Evolutionary conservation across 2,888 invertebrate genomes (phyloP).

Genomic region (Sceliomorpha sp.): DNA sequence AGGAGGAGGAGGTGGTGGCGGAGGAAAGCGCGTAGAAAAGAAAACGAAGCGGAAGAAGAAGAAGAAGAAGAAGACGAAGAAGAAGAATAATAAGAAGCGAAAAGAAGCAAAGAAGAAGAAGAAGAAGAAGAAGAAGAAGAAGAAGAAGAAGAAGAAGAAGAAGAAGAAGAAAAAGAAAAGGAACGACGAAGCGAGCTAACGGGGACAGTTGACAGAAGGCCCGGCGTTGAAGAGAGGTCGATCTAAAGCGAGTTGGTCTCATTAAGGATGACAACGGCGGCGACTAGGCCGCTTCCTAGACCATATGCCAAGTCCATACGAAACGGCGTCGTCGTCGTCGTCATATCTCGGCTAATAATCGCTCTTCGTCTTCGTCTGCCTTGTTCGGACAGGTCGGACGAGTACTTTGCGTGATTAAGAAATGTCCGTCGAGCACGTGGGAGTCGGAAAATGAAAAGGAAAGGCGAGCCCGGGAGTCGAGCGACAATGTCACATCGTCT

Average conservation of each 20-base stretch:
- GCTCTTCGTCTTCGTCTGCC: conserved; percentile 61
- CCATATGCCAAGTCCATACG: conserved; percentile 68
- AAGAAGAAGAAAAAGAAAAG: conserved; percentile 42
- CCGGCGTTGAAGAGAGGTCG: conserved; percentile 64
- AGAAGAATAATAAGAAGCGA: conserved; percentile 38
- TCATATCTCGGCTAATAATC: conserved; percentile 67
- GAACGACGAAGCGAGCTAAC: conserved; percentile 48
- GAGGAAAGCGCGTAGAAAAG: conserved; percentile 30
- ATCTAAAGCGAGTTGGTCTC: conserved; percentile 65
- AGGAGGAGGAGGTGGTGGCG: conserved; percentile 28
- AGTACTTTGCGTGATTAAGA: conserved; percentile 49
- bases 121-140: conserved; percentile 31
- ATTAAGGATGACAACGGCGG: conserved; percentile 76
- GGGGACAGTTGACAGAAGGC: conserved; percentile 66
- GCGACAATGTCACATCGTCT: conserved; percentile 8
- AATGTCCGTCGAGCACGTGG: conserved; percentile 48
- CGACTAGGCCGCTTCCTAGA: conserved; percentile 69
- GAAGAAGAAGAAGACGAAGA: conserved; percentile 40
- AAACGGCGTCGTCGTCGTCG: conserved; percentile 62
- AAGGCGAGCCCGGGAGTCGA: conserved; percentile 32
- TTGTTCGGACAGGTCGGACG: conserved; percentile 44
- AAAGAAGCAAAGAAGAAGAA: conserved; percentile 25
- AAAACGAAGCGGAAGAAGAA: conserved; percentile 51
- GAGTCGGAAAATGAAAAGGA: conserved; percentile 30
- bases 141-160: conserved; percentile 46